phyloP scores from a whole-genome alignment of 1,140 invertebrate species.

The Zaprionus gabonicus region DNA sequence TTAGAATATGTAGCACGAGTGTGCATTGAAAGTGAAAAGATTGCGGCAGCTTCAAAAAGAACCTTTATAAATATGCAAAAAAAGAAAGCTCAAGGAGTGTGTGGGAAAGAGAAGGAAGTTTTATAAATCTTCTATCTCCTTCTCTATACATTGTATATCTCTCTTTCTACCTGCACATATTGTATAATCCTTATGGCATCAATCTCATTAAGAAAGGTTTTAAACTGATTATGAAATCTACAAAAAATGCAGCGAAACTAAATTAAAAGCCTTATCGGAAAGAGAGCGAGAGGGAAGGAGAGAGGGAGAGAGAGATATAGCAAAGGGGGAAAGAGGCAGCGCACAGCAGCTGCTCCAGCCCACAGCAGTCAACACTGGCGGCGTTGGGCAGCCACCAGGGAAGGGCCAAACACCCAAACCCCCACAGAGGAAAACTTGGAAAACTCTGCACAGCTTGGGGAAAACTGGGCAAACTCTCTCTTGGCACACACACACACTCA shows the following conservation, averaged over 20 bases:
- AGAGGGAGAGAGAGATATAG: neutral
- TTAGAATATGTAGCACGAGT: neutral
- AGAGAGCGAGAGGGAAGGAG: neutral
- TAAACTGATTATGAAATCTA: neutral
- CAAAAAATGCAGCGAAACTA: neutral
- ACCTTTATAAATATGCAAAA: neutral
- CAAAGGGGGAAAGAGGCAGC: neutral
- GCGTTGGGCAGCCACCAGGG: constrained; percentile 44
- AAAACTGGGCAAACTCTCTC: constrained; percentile 36
- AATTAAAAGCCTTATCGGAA: too few species aligned
- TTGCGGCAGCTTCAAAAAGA: neutral
- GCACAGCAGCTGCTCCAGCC: constrained; percentile 11
- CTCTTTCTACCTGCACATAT: too few species aligned
- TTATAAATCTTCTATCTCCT: too few species aligned
- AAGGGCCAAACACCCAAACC: constrained; percentile 7
- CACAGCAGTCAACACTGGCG: constrained; percentile 65
- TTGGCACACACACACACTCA: neutral
- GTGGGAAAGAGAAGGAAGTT: neutral
- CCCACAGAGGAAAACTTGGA: constrained; percentile 44
- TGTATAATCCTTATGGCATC: neutral
- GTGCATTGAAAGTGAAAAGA: neutral
- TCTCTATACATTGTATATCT: too few species aligned
- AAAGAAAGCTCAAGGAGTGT: neutral
- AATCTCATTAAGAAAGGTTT: neutral
- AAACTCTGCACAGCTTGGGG: constrained; percentile 3